phyloP scores from a whole-genome alignment of 1,140 invertebrate genomes.

The Gonioctena quinquepunctata region DNA sequence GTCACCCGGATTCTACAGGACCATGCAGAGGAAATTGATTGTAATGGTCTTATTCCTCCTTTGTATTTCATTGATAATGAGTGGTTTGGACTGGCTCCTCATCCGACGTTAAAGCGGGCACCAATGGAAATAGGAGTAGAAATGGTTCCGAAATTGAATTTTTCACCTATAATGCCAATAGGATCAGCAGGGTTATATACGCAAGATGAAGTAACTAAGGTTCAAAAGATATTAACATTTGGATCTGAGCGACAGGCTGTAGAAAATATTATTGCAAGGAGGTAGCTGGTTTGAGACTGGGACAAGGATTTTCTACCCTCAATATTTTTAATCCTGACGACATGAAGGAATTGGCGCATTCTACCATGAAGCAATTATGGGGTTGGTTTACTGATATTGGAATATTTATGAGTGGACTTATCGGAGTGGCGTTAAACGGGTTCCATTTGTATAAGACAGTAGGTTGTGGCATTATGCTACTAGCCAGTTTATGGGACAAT shows the following conservation, averaged over 20 bases:
- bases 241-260: slow-evolving; percentile 14
- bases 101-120: not conserved
- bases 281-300: slow-evolving; percentile 2
- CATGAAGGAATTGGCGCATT: slow-evolving; percentile 4
- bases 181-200: slow-evolving; percentile 16
- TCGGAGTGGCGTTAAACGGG: not conserved
- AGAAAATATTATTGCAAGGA: slow-evolving; percentile 15
- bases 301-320: not conserved
- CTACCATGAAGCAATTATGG: slow-evolving; percentile 11
- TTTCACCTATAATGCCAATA: slow-evolving; percentile 16
- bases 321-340: not conserved
- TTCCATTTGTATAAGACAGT: not conserved
- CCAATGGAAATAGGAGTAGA: not conserved
- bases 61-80: too few species aligned
- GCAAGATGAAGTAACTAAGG: slow-evolving; percentile 16
- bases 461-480: not conserved
- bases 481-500: not conserved
- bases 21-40: slow-evolving; percentile 8
- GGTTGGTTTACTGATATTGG: slow-evolving; percentile 21
- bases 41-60: not conserved
- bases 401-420: slow-evolving; percentile 15
- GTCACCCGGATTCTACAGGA: slow-evolving; percentile 2
- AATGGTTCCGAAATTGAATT: not conserved
- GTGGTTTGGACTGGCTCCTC: slow-evolving; percentile 12
- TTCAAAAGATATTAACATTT: slow-evolving; percentile 20